Percentiles rank a stretch among this genome's conserved stretches.
These are phyloP conservation scores for Dione juno DNA, from an alignment of 2,888 invertebrate genomes.

Conservation along the genomic window DNA sequence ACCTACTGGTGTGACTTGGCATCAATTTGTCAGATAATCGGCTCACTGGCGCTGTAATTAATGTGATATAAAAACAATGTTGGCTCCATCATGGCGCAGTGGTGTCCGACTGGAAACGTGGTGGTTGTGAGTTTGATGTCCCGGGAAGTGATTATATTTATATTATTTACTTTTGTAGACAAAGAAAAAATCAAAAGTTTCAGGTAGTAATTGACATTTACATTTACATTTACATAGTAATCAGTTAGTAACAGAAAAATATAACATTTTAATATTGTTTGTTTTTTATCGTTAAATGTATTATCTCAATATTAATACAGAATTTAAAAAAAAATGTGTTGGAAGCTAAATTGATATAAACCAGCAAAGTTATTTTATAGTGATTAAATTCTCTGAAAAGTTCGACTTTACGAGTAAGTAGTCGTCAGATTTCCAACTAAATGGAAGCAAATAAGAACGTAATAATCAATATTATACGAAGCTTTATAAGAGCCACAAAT, in stretches of 20 bases:
- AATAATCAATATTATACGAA: not conserved
- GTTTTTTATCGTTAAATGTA: too few relatives aligned
- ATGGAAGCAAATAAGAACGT: not conserved
- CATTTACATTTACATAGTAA: too few relatives aligned
- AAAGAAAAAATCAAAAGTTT: too few relatives aligned
- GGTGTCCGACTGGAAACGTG: not conserved
- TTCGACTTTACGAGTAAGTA: not conserved
- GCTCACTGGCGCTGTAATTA: not conserved
- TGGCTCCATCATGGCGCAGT: not conserved
- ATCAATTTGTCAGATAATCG: not conserved
- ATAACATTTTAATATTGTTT: too few relatives aligned
- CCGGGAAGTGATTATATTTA: not conserved
- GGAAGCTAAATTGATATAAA: not conserved
- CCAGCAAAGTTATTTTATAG: not conserved
- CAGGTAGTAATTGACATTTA: too few relatives aligned
- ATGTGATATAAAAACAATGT: not conserved
- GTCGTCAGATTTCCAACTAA: not conserved
- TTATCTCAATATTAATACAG: too few relatives aligned
- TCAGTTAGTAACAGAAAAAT: too few relatives aligned
- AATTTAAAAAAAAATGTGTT: too few relatives aligned
- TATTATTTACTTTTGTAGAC: not conserved
- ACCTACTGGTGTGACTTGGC: not conserved
- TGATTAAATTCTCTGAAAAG: not conserved
- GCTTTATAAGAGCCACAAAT: not conserved
- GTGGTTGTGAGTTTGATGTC: not conserved